Evolutionary conservation across 2,797 vertebrate genomes (phyloP).

Genomic region (Coendou prehensilis): DNA sequence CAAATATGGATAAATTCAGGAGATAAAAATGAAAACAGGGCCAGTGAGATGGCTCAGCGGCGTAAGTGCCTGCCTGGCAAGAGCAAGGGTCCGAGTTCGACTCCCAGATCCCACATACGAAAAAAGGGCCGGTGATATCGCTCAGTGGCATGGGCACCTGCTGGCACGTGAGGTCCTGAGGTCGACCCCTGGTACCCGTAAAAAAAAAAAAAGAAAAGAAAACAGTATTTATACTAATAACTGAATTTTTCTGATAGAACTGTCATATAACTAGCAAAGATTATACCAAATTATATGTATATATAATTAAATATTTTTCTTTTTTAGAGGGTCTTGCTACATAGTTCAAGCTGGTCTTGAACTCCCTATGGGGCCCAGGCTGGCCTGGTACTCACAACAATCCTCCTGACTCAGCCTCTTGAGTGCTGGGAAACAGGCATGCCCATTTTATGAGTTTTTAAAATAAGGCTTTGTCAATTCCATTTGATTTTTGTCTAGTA

Average conservation of each 20-base stretch:
- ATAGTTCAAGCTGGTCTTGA: neutral
- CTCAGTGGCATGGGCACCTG: too few species aligned
- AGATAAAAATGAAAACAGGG: neutral
- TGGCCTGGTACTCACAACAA: neutral
- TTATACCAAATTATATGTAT: neutral
- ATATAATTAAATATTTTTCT: neutral
- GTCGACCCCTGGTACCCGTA: too few species aligned
- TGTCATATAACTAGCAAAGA: conserved; percentile 15
- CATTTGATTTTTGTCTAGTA: neutral
- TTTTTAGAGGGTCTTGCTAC: neutral
- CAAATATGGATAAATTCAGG: neutral
- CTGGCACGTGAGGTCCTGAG: too few species aligned
- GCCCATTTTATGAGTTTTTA: neutral
- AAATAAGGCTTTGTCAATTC: neutral
- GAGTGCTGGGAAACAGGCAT: neutral
- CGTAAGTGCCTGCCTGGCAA: too few species aligned
- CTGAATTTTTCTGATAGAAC: neutral
- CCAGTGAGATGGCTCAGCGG: too few species aligned
- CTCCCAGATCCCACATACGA: too few species aligned
- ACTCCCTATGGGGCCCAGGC: neutral
- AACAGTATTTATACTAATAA: neutral
- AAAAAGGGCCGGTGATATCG: too few species aligned
- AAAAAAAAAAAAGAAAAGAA: too few species aligned
- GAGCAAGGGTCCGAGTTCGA: too few species aligned
- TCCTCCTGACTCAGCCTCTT: neutral